Conservation (phyloP, 2,888 invertebrate genomes). For the Sceliomorpha sp. region DNA sequence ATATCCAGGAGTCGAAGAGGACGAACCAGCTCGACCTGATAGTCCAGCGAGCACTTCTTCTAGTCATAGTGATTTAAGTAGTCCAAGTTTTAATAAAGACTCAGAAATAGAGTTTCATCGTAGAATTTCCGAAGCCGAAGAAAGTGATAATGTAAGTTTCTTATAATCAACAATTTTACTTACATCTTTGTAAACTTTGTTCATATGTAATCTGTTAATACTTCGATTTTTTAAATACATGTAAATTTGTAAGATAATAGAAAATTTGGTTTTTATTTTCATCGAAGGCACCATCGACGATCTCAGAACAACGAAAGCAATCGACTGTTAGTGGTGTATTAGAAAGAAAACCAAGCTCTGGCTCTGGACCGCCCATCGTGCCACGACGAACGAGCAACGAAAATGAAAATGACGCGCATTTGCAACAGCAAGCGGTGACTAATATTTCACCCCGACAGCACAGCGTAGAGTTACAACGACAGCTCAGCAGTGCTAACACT, state of each 20-base stretch:
- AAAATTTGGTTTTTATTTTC: neutral
- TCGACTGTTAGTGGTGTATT: slow-evolving; percentile 84
- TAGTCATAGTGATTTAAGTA: slow-evolving; percentile 85
- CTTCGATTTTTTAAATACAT: too few species aligned
- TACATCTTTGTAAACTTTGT: neutral
- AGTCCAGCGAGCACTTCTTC: slow-evolving; percentile 90
- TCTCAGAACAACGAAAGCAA: slow-evolving; percentile 82
- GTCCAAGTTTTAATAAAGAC: slow-evolving; percentile 86
- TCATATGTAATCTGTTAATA: too few species aligned
- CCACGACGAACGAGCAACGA: slow-evolving; percentile 68
- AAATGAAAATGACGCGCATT: slow-evolving; percentile 57
- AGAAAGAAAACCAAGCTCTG: slow-evolving; percentile 85
- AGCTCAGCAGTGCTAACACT: slow-evolving; percentile 62
- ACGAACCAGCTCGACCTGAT: slow-evolving; percentile 82
- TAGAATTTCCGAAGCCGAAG: slow-evolving; percentile 76
- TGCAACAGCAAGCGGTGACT: slow-evolving; percentile 59
- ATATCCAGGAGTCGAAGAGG: slow-evolving; percentile 86
- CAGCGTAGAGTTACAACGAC: slow-evolving; percentile 55
- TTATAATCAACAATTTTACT: neutral
- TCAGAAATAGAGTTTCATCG: slow-evolving; percentile 85
- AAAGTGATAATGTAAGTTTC: slow-evolving; percentile 67
- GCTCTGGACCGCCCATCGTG: slow-evolving; percentile 75
- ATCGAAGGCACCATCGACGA: slow-evolving; percentile 82
- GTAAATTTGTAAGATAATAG: neutral
- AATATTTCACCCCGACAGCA: slow-evolving; percentile 24